Percentiles rank a stretch among this genome's conserved stretches.
These are phyloP conservation scores for Tachina lurida DNA, from an alignment of 2,888 invertebrate genomes.

Conservation along the genomic window DNA sequence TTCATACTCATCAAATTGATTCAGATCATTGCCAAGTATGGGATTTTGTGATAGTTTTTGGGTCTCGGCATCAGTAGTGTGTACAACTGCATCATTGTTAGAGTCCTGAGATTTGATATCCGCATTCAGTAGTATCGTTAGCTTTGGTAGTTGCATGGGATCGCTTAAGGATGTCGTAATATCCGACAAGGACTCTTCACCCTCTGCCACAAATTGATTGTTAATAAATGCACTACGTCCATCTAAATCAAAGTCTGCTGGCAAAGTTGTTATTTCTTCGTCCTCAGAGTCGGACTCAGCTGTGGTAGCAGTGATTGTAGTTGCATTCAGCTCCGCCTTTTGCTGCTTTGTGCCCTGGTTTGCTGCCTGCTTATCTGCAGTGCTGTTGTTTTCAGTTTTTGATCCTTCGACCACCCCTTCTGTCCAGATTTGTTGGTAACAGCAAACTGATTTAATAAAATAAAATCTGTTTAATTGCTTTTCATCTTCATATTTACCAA, in stretches of 20 bases:
- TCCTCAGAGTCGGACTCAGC: background rate
- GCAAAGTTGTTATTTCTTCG: constrained; percentile 18
- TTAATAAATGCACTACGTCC: constrained; percentile 78
- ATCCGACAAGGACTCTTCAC: constrained; percentile 66
- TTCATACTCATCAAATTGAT: constrained; percentile 63
- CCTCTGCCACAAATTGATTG: constrained; percentile 77
- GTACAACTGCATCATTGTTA: background rate
- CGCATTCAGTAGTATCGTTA: constrained; percentile 72
- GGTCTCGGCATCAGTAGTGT: background rate
- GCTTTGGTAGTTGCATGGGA: constrained; percentile 78
- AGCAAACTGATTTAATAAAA: constrained; percentile 33
- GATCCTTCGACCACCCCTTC: constrained; percentile 7
- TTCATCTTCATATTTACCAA: background rate
- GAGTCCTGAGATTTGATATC: constrained; percentile 41
- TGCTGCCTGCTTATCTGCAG: background rate
- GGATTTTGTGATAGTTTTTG: constrained; percentile 46
- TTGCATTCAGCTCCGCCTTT: constrained; percentile 3
- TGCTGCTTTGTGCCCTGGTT: background rate
- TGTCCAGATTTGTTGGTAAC: constrained; percentile 44
- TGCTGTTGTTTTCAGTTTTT: constrained; percentile 40
- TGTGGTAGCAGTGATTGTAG: constrained; percentile 8
- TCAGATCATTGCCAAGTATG: constrained; percentile 11
- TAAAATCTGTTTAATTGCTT: background rate
- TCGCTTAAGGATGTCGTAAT: constrained; percentile 75
- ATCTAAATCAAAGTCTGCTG: constrained; percentile 72